Base-by-base conservation (phyloP, 2,797 vertebrate species). In the Emydoidea blandingii region DNA sequence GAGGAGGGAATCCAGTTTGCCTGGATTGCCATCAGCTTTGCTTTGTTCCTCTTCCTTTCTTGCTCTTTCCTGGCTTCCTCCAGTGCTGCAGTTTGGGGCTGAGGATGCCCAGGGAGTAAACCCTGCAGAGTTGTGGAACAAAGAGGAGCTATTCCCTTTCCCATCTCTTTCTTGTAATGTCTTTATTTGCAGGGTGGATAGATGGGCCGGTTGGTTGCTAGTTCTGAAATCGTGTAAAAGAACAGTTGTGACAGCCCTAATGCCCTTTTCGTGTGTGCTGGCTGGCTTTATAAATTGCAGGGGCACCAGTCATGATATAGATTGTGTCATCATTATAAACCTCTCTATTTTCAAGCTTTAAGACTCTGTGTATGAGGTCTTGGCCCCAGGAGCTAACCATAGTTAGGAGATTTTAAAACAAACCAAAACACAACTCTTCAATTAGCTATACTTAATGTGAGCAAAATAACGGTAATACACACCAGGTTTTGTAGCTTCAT, bases 91-190 rank as follows among this genome's bases (percentile, higher is more conserved):
- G 86, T 79, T 91, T 65, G 37, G 84, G 25, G 44, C 41, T 85
- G 93, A 91, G 87, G 52, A 88, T 87, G 94, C 90, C 91, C 92
- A 57, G 53, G 95, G 83, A 86, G 92, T 88, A 54, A 52, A 68
- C 50, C 89, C 80, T 1, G 91, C 91, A 41, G 72, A 44, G 14
- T 47, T 29, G 18, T 62, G 50, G 34, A 59, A 47, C 44, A 87
- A 2, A 65, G 31, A 19, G n/a, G 50, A 21, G 47, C 25, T 52
- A 49, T 80, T 41, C 18, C 23, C 8, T 18, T 78, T 21, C 10
- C 23, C 27, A 44, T 68, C 34, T 80, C 78, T 31, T 72, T 59
- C 47, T 81, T 12, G 12, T 81, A 47, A 2, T 21, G 18, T 44
- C 2, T 86, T 86, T 62, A 0, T 23, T 23, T 34, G 23, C 49